Percentiles rank a stretch among this genome's conserved stretches.
Conservation (phyloP, 2,797 vertebrate genomes). For the Lateolabrax maculatus region DNA sequence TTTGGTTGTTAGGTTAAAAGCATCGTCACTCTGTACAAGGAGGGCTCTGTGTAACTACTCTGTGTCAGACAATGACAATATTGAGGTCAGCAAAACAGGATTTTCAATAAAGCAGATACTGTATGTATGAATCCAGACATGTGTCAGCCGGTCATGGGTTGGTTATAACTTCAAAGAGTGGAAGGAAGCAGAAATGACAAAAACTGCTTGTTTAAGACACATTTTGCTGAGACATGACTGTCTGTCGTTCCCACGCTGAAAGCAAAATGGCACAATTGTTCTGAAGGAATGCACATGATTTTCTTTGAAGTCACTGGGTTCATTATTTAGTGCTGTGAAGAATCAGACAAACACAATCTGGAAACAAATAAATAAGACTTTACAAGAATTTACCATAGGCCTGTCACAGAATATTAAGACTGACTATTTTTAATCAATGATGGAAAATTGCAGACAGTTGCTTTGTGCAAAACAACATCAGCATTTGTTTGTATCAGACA, state of each 20-base stretch:
- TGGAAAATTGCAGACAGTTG: not conserved
- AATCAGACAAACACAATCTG: constrained; percentile 12
- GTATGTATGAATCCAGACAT: not conserved
- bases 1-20: not conserved
- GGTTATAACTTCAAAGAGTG: constrained; percentile 19
- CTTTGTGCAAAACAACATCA: not conserved
- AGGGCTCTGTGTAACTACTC: constrained; percentile 3
- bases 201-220: constrained; percentile 21
- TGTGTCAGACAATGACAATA: constrained; percentile 6
- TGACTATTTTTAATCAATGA: not conserved
- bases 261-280: constrained; percentile 50
- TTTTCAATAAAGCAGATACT: not conserved
- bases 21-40: not conserved
- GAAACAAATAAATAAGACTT: constrained; percentile 19
- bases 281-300: constrained; percentile 38
- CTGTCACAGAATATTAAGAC: not conserved
- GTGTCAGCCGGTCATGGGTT: constrained; percentile 40
- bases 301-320: constrained; percentile 36
- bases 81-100: not conserved
- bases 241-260: constrained; percentile 49
- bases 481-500: constrained; percentile 31
- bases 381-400: not conserved
- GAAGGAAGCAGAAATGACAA: constrained; percentile 7
- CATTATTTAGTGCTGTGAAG: constrained; percentile 24
- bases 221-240: constrained; percentile 20